Evolutionary conservation across 2,797 vertebrate genomes (phyloP).

Genomic region (Falco peregrinus): DNA sequence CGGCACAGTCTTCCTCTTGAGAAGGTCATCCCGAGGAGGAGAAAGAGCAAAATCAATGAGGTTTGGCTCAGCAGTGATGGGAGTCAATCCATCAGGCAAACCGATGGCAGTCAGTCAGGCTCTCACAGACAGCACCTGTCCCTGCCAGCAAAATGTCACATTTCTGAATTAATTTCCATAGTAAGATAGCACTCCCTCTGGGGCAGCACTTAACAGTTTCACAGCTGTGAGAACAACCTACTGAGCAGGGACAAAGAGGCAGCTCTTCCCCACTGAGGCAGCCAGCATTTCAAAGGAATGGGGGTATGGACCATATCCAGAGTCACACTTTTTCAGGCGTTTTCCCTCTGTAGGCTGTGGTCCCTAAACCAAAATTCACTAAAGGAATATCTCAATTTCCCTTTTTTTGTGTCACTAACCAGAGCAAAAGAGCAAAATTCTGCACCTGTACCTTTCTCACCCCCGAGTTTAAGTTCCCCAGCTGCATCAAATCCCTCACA

Average conservation of each 20-base stretch:
- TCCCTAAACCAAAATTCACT: not conserved
- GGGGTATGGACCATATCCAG: not conserved
- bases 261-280: not conserved
- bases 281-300: not conserved
- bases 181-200: slow-evolving; percentile 25
- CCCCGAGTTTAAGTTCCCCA: not conserved
- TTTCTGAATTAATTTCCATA: slow-evolving; percentile 71
- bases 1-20: not conserved
- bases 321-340: not conserved
- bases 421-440: not conserved
- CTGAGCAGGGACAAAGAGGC: slow-evolving; percentile 2
- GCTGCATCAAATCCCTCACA: not conserved
- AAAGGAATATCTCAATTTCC: not conserved
- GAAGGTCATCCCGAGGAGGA: slow-evolving; percentile 29
- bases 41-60: slow-evolving; percentile 51
- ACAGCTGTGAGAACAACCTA: slow-evolving; percentile 35
- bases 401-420: not conserved
- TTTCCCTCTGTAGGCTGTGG: not conserved
- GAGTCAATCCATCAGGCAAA: slow-evolving; percentile 67
- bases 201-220: not conserved
- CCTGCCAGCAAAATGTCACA: slow-evolving; percentile 62
- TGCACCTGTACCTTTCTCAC: not conserved
- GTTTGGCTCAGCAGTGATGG: slow-evolving; percentile 18
- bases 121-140: slow-evolving; percentile 47
- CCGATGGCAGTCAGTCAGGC: slow-evolving; percentile 38